Conservation (phyloP, 37 sponge, comb jelly and placozoan genomes). For the Mnemiopsis leidyi region DNA sequence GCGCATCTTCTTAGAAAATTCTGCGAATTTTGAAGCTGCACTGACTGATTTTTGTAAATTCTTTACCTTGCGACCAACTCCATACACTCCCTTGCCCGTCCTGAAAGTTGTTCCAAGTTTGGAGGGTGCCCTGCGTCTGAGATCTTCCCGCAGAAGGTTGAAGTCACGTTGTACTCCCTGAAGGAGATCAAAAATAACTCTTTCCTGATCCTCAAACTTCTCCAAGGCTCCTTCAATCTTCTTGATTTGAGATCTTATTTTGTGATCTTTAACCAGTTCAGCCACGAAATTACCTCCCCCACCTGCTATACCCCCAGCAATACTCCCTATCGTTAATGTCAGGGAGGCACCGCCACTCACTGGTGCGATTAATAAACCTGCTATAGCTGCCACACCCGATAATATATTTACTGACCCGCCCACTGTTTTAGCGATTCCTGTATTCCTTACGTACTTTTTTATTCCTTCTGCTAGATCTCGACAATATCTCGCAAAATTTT, state of each 20-base stretch:
- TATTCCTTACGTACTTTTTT: neutral
- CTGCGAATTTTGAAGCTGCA: neutral
- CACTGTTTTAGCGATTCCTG: neutral
- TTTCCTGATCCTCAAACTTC: neutral
- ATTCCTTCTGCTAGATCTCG: neutral
- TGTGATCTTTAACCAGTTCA: neutral
- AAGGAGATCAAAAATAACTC: neutral
- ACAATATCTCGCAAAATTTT: neutral
- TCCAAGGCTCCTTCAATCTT: neutral
- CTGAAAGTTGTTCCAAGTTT: neutral
- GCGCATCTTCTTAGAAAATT: neutral
- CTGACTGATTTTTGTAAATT: neutral
- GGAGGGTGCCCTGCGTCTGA: neutral
- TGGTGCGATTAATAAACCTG: neutral
- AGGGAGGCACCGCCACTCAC: neutral
- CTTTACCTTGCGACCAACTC: neutral
- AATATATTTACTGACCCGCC: neutral
- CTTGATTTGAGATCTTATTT: neutral
- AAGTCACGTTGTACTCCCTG: neutral
- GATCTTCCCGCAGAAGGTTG: neutral
- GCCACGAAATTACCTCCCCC: neutral
- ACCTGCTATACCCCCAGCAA: neutral
- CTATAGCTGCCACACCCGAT: neutral
- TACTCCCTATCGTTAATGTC: neutral
- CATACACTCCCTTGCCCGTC: neutral